Percentiles rank a stretch among this genome's conserved stretches.
These are phyloP conservation scores for Mus spretus DNA, from an alignment of 2,797 vertebrate species.

Conservation along the genomic window DNA sequence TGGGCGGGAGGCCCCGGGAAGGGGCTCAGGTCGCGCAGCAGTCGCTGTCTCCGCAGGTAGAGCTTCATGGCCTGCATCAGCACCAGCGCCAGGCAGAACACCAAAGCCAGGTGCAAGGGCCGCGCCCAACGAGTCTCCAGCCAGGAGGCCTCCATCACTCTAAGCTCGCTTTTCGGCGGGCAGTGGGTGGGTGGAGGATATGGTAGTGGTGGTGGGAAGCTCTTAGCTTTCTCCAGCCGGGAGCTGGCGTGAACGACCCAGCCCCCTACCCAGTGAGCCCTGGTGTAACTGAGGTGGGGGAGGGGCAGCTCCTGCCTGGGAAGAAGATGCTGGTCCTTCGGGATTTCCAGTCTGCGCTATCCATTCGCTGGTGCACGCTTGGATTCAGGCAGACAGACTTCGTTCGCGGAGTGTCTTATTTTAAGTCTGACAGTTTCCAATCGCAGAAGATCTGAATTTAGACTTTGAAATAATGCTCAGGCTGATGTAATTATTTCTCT, in stretches of 20 bases:
- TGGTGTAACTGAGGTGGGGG: background rate
- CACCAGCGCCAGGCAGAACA: conserved; percentile 75
- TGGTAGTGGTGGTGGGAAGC: background rate
- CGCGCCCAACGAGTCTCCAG: conserved; percentile 73
- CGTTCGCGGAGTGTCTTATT: background rate
- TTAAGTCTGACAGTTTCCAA: background rate
- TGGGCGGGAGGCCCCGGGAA: conserved; percentile 80
- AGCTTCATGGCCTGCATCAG: conserved; percentile 79
- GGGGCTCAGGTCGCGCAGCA: conserved; percentile 60
- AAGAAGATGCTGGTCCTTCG: background rate
- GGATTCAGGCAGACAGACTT: background rate
- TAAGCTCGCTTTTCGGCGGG: fast-evolving
- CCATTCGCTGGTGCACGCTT: background rate
- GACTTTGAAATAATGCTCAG: conserved; percentile 56
- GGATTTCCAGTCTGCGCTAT: background rate
- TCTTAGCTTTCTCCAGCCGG: background rate
- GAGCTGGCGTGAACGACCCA: background rate
- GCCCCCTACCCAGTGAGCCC: background rate
- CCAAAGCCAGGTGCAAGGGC: conserved; percentile 73
- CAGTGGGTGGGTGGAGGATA: background rate
- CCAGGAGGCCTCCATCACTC: conserved; percentile 74
- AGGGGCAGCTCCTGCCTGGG: background rate
- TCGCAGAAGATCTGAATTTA: background rate
- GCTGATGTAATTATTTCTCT: conserved; percentile 21
- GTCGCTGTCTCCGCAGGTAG: conserved; percentile 74